Conservation (phyloP, 2,113 vertebrate species). For the Spermophilus dauricus region DNA sequence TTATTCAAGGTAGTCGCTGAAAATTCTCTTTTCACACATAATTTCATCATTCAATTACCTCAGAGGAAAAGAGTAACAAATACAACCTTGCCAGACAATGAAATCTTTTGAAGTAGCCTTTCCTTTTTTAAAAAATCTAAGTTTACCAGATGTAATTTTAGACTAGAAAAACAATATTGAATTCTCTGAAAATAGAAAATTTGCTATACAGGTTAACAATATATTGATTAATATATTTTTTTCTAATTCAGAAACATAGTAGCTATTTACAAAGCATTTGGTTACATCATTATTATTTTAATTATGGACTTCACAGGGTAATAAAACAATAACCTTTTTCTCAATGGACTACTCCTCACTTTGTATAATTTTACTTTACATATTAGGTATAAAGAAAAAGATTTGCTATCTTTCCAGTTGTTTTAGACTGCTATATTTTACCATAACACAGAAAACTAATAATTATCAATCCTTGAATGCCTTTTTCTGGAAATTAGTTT, state of each 20-base stretch:
- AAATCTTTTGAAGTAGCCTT: slow-evolving; percentile 24
- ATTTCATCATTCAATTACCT: slow-evolving; percentile 72
- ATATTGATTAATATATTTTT: slow-evolving; percentile 47
- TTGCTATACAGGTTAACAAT: neutral
- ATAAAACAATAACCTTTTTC: slow-evolving; percentile 34
- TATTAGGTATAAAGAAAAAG: slow-evolving; percentile 53
- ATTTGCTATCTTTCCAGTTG: neutral
- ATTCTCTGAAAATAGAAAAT: neutral
- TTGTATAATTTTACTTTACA: slow-evolving; percentile 44
- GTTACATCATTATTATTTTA: slow-evolving; percentile 44
- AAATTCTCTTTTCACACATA: slow-evolving; percentile 76
- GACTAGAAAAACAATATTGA: slow-evolving; percentile 42
- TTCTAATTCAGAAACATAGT: neutral
- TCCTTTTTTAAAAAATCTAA: slow-evolving; percentile 38
- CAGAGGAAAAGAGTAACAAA: slow-evolving; percentile 46
- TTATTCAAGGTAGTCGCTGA: slow-evolving; percentile 67
- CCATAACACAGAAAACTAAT: slow-evolving; percentile 66
- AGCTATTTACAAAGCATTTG: neutral
- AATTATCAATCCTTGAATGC: slow-evolving; percentile 72
- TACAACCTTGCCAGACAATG: slow-evolving; percentile 56
- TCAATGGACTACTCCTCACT: neutral
- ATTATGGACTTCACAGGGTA: neutral
- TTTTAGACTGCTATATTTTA: slow-evolving; percentile 65
- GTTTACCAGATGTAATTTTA: slow-evolving; percentile 23
- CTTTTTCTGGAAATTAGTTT: slow-evolving; percentile 74